Percentiles rank a stretch among this genome's conserved stretches.
Evolutionary conservation across 2,797 vertebrate species (phyloP).

Genomic region (Numenius phaeopus): DNA sequence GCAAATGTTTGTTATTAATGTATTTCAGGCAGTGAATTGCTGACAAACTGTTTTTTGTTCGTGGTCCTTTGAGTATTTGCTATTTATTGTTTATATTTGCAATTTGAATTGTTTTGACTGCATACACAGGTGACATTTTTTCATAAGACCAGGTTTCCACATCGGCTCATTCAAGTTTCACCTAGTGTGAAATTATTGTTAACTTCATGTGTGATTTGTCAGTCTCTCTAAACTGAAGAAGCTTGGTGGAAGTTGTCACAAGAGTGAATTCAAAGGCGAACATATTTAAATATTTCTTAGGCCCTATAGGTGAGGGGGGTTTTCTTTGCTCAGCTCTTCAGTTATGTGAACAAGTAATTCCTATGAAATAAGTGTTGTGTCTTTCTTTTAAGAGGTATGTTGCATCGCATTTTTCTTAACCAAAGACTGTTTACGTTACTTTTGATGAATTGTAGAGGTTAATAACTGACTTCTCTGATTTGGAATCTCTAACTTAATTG

Average conservation of each 20-base stretch:
- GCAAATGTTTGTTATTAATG: constrained; percentile 1
- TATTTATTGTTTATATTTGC: constrained; percentile 14
- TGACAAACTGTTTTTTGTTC: background rate
- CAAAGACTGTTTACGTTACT: background rate
- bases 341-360: background rate
- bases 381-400: background rate
- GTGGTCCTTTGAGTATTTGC: background rate
- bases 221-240: background rate
- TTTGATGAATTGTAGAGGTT: background rate
- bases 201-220: background rate
- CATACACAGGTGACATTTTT: background rate
- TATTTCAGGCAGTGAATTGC: background rate
- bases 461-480: background rate
- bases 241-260: background rate
- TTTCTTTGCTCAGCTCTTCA: background rate
- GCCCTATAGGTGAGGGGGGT: background rate
- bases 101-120: constrained; percentile 14
- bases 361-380: background rate
- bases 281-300: background rate
- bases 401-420: background rate
- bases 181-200: background rate
- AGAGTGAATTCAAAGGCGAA: background rate
- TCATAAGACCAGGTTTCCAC: background rate
- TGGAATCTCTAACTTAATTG: background rate
- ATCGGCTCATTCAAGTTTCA: background rate